A percentile compares a stretch with the other conserved stretches of the same genome.
phyloP scores from a whole-genome alignment of 2,888 invertebrate genomes.

The Capitulum mitella region DNA sequence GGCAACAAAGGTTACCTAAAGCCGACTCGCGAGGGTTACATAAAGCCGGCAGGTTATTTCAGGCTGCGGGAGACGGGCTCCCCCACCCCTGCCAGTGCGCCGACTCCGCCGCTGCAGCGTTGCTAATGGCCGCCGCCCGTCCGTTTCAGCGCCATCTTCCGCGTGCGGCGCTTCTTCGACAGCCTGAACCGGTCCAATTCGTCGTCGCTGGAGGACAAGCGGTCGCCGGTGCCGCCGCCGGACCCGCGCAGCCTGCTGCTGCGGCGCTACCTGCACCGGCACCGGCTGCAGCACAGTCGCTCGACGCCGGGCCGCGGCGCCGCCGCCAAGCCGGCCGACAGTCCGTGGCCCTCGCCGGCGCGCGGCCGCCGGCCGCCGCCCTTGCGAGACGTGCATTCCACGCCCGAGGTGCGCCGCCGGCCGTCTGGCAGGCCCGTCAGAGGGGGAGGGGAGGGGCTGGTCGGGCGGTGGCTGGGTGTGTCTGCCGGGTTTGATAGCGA shows the following conservation, averaged over 20 bases:
- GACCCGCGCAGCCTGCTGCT: neutral
- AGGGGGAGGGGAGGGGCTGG: too few species aligned
- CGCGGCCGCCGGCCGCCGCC: neutral
- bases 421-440: too few species aligned
- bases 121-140: neutral
- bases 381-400: slow-evolving; percentile 7
- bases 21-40: too few species aligned
- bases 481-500: too few species aligned
- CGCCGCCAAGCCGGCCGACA: slow-evolving; percentile 19
- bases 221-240: slow-evolving; percentile 4
- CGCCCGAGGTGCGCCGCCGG: neutral
- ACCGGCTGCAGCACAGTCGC: slow-evolving; percentile 19
- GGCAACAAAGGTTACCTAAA: too few species aligned
- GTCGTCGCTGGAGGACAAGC: neutral
- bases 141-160: slow-evolving; percentile 1
- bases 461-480: neutral
- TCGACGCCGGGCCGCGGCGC: neutral
- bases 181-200: neutral
- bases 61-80: too few species aligned
- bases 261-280: slow-evolving; percentile 1
- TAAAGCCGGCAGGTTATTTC: too few species aligned
- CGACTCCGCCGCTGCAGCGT: neutral
- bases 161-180: slow-evolving; percentile 14
- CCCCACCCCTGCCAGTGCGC: too few species aligned
- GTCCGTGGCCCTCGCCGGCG: slow-evolving; percentile 13